Percentiles rank a stretch among this genome's conserved stretches.
Conservation (phyloP, 2,888 invertebrate species). For the Dryomyza anilis region DNA sequence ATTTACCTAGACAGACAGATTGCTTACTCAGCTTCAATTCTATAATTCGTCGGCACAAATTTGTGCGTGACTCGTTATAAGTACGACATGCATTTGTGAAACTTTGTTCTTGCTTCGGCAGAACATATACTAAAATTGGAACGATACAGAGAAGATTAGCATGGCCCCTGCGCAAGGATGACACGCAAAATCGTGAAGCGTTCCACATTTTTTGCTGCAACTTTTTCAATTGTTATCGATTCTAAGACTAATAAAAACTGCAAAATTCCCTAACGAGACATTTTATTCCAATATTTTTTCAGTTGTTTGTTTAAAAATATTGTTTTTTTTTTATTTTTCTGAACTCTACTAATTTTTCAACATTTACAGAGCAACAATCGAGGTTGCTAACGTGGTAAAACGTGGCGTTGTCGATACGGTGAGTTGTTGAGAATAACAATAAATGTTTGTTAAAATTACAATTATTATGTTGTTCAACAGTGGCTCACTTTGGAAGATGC, state of each 20-base stretch:
- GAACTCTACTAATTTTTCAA: not conserved
- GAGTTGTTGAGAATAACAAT: no score
- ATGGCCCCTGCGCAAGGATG: conserved; percentile 93
- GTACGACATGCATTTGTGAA: no score
- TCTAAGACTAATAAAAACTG: not conserved
- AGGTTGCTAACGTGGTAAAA: conserved; percentile 72
- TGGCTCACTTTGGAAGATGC: conserved; percentile 96
- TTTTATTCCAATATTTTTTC: conserved; percentile 13
- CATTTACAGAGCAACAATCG: conserved; percentile 70
- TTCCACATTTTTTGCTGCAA: conserved; percentile 63
- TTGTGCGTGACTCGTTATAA: no score
- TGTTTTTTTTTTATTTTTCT: not conserved
- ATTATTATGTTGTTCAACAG: no score
- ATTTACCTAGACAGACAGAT: no score
- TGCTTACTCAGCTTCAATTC: no score
- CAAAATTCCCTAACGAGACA: not conserved
- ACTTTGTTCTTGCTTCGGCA: conserved; percentile 72
- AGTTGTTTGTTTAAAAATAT: conserved; percentile 7
- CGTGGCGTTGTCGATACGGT: conserved; percentile 77
- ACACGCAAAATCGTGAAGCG: conserved; percentile 93
- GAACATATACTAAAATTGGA: conserved; percentile 88
- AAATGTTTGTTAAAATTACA: no score
- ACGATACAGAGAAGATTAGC: conserved; percentile 94
- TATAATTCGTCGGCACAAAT: no score
- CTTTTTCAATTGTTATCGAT: not conserved